Percentiles rank a stretch among this genome's conserved stretches.
Conservation (phyloP, 2,797 vertebrate genomes). For the Spea hammondii region DNA sequence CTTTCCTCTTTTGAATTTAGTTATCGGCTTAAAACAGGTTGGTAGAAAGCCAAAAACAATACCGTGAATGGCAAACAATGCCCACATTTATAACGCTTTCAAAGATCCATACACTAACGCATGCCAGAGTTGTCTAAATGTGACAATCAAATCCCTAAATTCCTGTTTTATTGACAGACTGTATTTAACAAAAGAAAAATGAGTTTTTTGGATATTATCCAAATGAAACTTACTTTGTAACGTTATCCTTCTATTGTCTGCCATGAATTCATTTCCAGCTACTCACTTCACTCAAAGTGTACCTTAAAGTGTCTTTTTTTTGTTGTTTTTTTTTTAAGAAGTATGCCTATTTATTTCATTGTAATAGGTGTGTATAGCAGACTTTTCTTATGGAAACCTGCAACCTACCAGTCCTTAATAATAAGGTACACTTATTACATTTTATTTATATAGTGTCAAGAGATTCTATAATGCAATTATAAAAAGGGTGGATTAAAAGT, state of each 20-base stretch:
- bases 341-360: neutral
- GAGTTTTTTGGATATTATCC: neutral
- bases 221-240: neutral
- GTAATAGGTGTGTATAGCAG: neutral
- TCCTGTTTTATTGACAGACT: too few relatives aligned
- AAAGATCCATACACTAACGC: too few relatives aligned
- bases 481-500: too few relatives aligned
- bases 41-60: neutral
- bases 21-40: neutral
- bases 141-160: too few relatives aligned
- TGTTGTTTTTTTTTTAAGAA: slow-evolving; percentile 17
- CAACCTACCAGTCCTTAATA: neutral
- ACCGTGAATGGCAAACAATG: neutral
- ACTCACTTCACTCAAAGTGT: slow-evolving; percentile 24
- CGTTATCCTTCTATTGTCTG: slow-evolving; percentile 22
- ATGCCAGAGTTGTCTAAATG: too few relatives aligned
- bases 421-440: too few relatives aligned
- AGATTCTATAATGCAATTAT: too few relatives aligned
- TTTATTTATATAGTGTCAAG: too few relatives aligned
- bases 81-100: neutral
- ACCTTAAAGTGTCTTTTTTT: neutral
- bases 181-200: slow-evolving; percentile 8
- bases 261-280: slow-evolving; percentile 10
- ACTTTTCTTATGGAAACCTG: neutral
- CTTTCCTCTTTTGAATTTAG: neutral